Evolutionary conservation across 2,797 vertebrate species (phyloP).

Genomic region (Capromys pilorides): DNA sequence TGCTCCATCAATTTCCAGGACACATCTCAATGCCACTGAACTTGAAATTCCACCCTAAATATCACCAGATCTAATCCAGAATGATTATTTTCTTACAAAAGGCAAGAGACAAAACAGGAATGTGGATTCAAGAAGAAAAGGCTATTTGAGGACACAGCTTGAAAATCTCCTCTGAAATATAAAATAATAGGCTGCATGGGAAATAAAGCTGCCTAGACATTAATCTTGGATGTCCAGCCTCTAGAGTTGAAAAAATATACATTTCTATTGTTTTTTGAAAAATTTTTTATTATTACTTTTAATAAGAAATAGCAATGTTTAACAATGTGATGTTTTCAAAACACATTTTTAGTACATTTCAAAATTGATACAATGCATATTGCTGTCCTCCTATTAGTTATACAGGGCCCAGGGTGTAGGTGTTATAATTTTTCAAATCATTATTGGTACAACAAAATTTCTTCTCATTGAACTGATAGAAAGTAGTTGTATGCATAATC

Average conservation of each 20-base stretch:
- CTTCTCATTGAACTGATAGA: too few species aligned
- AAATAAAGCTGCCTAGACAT: background rate
- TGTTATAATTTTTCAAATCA: too few species aligned
- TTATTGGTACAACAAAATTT: too few species aligned
- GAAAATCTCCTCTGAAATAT: background rate
- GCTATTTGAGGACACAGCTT: background rate
- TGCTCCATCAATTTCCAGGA: background rate
- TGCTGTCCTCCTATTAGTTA: too few species aligned
- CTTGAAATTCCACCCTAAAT: background rate
- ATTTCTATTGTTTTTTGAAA: background rate
- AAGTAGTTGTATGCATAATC: too few species aligned
- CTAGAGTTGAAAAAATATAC: background rate
- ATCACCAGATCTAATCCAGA: background rate
- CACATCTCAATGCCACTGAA: background rate
- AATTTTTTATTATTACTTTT: too few species aligned
- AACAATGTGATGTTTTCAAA: too few species aligned
- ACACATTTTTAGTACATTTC: too few species aligned
- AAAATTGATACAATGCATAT: too few species aligned
- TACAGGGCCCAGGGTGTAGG: too few species aligned
- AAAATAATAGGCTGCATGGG: background rate
- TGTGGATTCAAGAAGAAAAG: background rate
- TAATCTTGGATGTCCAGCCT: background rate
- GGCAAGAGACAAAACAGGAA: background rate
- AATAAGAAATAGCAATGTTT: too few species aligned
- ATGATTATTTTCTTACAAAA: background rate